phyloP scores from a whole-genome alignment of 2,888 invertebrate genomes.

The Electrophaes corylata region DNA sequence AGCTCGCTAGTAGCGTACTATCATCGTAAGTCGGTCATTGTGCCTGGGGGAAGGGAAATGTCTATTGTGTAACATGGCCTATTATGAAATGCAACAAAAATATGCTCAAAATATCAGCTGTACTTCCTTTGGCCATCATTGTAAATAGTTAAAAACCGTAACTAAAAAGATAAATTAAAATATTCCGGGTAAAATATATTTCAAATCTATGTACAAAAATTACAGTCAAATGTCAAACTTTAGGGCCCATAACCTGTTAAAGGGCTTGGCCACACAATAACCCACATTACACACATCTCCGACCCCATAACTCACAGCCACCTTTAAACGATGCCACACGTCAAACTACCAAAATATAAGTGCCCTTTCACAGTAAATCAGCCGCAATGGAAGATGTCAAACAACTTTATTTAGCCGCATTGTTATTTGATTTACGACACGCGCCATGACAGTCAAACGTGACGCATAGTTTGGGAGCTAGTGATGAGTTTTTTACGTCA shows the following conservation, averaged over 20 bases:
- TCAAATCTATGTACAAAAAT: background rate
- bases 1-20: conserved; percentile 16
- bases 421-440: conserved; percentile 56
- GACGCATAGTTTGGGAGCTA: conserved; percentile 14
- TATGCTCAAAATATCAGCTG: background rate
- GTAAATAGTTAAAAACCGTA: background rate
- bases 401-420: conserved; percentile 49
- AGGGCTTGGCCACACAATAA: conserved; percentile 14
- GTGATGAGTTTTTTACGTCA: conserved; percentile 1
- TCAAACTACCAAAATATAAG: conserved; percentile 32
- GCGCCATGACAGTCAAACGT: conserved; percentile 39
- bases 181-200: background rate
- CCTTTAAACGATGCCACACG: conserved; percentile 26
- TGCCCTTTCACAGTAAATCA: conserved; percentile 36
- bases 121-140: background rate
- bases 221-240: background rate
- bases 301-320: conserved; percentile 31
- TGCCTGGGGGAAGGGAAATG: conserved; percentile 21
- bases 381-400: conserved; percentile 42
- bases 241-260: conserved; percentile 12
- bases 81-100: conserved; percentile 9
- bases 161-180: background rate
- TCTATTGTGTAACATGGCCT: conserved; percentile 23
- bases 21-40: conserved; percentile 25
- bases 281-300: conserved; percentile 13